These are phyloP conservation scores for Polypedilum vanderplanki DNA, from an alignment of 1,140 invertebrate species.

Conservation along the genomic window DNA sequence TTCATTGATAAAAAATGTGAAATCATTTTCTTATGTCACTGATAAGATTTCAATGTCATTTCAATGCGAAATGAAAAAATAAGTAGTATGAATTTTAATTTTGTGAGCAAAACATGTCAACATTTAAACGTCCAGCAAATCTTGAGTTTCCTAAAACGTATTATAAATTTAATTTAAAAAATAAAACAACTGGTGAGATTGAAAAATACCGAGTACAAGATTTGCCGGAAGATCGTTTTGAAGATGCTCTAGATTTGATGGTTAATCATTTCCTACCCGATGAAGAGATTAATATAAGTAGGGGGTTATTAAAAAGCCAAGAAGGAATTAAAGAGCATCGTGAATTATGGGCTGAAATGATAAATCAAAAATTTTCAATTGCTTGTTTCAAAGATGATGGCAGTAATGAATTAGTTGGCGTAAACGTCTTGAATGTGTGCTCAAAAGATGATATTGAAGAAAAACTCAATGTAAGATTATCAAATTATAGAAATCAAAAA, in stretches of 20 bases:
- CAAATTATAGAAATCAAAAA: too few species aligned
- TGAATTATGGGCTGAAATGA: background rate
- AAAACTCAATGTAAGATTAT: background rate
- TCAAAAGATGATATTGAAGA: background rate
- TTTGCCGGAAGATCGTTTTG: background rate
- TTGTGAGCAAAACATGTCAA: too few species aligned
- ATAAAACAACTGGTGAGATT: background rate
- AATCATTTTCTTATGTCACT: background rate
- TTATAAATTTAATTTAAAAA: background rate
- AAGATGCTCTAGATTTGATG: background rate
- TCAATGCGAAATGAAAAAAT: too few species aligned
- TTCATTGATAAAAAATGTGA: background rate
- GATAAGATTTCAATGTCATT: background rate
- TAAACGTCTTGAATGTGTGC: background rate
- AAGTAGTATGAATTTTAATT: too few species aligned
- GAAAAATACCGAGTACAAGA: constrained; percentile 23
- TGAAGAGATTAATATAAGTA: background rate
- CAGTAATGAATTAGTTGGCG: background rate
- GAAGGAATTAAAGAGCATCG: background rate
- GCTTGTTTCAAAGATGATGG: background rate
- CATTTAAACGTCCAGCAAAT: background rate
- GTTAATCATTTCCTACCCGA: background rate
- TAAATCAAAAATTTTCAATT: background rate
- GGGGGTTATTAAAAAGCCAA: background rate
- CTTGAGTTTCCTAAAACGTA: constrained; percentile 26